A percentile compares a stretch with the other conserved stretches of the same genome.
These are phyloP conservation scores for Drosophila falleni DNA, from an alignment of 2,888 invertebrate genomes.

Conservation along the genomic window DNA sequence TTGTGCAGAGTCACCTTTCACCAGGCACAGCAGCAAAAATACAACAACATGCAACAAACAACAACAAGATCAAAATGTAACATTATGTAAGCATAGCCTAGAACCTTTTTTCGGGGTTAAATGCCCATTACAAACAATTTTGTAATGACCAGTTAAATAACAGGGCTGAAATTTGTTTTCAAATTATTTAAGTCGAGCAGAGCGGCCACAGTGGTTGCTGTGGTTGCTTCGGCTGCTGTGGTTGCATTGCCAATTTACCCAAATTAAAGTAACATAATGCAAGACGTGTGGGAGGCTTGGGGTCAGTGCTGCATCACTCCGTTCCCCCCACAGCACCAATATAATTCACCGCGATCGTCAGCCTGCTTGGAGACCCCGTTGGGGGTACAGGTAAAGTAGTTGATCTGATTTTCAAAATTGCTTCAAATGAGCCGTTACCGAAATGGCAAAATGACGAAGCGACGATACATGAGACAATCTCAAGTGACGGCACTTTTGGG, in stretches of 20 bases:
- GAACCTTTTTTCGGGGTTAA: conserved; percentile 67
- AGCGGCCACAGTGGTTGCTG: conserved; percentile 40
- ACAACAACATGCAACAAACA: conserved; percentile 6
- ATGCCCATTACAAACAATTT: conserved; percentile 74
- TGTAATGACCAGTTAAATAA: conserved; percentile 74
- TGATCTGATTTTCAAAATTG: conserved; percentile 64
- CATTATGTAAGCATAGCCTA: conserved; percentile 57
- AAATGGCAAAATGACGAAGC: conserved; percentile 24
- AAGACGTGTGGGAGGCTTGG: conserved; percentile 74
- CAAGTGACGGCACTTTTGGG: conserved; percentile 30
- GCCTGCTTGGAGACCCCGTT: neutral
- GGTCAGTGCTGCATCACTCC: conserved; percentile 45
- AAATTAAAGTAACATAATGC: conserved; percentile 77
- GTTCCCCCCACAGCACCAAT: neutral
- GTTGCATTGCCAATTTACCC: conserved; percentile 66
- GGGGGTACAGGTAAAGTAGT: conserved; percentile 6
- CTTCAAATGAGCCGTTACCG: conserved; percentile 53
- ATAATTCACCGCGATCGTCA: conserved; percentile 12
- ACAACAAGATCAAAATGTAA: conserved; percentile 13
- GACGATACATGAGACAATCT: conserved; percentile 55
- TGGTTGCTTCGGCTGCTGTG: neutral
- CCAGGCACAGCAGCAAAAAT: conserved; percentile 40
- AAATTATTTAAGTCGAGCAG: conserved; percentile 78
- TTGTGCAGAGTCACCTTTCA: conserved; percentile 66
- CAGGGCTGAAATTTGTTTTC: conserved; percentile 75